Evolutionary conservation across 1,140 invertebrate genomes (phyloP), one percentile per base, ranked within the genome.

Genomic region (Choristoneura fumiferana): DNA sequence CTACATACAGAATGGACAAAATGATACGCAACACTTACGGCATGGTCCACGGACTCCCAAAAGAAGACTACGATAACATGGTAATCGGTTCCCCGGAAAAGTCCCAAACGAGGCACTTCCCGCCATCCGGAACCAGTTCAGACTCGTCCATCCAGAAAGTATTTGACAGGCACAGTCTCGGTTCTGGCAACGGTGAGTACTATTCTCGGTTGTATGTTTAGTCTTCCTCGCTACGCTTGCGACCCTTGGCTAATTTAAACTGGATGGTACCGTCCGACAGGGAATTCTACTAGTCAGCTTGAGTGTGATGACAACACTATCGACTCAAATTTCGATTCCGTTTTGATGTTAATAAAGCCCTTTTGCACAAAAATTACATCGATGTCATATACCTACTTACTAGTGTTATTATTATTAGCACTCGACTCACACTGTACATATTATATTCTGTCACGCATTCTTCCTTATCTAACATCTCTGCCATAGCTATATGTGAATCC

Each of bases 21-120:
- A 84, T 89, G 33, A 89, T 89, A 77, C 68, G 85, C 33, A 74
- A 78, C n/a, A 84, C 74, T 29, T 85, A 87, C 58, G 63, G 57
- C n/a, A 81, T 79, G 76, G 71, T 80, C 0, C 81, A 82, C 34
- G 73, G 71, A 8, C 17, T 73, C n/a, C 66, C 74, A 0, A 85
- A 86, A 49, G 78, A 83, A 14, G 82, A 82, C 6, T 85, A 74
- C 55, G 82, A 86, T 22, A 52, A 60, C 9, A 70, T 87, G 63
- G 65, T 65, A 17, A 59, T 78, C 8, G 58, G 13, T 18, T 58
- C 64, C 5, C 72, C 73, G 15, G 79, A 85, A 14, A 81, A 79
- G 64, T 13, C 40, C 0, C 73, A 73, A 8, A 14, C 64, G 8
- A 72, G 84, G 17, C 76, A 78, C 54, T 86, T 69, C 57, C 67